Evolutionary conservation across 2,888 invertebrate species (phyloP), one percentile per base, ranked within the genome.

Genomic region (Galerucella calmariensis): DNA sequence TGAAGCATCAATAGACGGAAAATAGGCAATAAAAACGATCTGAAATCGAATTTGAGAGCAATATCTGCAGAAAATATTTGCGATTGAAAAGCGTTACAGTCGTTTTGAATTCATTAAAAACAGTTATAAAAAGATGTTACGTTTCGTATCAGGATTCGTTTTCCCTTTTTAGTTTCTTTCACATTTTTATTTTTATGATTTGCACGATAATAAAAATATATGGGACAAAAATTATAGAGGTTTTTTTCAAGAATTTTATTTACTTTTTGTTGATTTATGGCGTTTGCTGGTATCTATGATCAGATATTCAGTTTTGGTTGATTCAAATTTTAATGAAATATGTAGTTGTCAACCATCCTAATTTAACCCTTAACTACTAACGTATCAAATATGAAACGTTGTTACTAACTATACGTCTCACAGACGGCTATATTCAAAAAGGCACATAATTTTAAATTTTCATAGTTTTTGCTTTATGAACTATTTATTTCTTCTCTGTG

Each of bases 61-160:
- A 68, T 59, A 66, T 68, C 69, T 59, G 27, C 51, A 58, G 58
- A 70, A 67, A 73, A 62, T 73, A 62, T 69, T 68, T 46, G 48
- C 59, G 65, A 74, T 70, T 70, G 74, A 70, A 70, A 69, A 73
- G 20, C 66, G 59, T 67, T 46, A 67, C 67, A 59, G 24, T 66
- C 59, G 41, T 20, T 63, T 68, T 35, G 69, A 74, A 70, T 74
- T 70, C 74, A 74, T 74, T 74, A 70, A 53, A 59, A 70, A 65
- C n/a, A 68, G 35, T 70, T 62, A 46, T 63, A 70, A 69, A 70
- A 63, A 71, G 56, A 46, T 65, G 56, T 27, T 61, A 2, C 35
- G 24, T 70, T 63, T 41, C 5, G 63, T 70, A 20, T 53, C 51
- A 70, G 46, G 63, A 41, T 63, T 53, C 20, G 56, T 44, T 71